Base-by-base conservation (phyloP, 2,888 invertebrate genomes). In the Dasysyrphus tricinctus region DNA sequence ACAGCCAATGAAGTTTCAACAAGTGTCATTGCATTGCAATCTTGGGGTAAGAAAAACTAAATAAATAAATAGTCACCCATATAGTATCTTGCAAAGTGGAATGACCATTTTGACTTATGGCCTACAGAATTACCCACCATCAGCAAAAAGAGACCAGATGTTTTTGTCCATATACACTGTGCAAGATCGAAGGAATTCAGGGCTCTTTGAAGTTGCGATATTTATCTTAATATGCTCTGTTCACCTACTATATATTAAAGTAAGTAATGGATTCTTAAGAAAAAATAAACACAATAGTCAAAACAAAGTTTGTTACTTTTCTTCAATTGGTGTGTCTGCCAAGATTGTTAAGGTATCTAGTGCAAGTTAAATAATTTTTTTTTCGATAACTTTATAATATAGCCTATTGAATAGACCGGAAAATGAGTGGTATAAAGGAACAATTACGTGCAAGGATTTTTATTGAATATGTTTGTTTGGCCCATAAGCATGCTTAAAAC, bases 11-110 rank as follows among this genome's bases (percentile, higher is more conserved):
- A 19, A 47, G 63, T 65, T 11, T 54, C 72, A 63, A 72, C 72
- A 72, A 63, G 44, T 78, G 78, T 78, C 78, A 56, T 78, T 78
- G 34, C 16, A 16, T 37, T 57, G 16, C 57, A 29, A 63, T 44
- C 63, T 32, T 44, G n/a, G n/a, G 5, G 24, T 39, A 14, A 11
- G 2, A 9, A 37, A 57, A 63, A n/a, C n/a, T n/a, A n/a, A 6
- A 44, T 8, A 37, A 51, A 61, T 51, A 51, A 19, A 11, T 34
- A 77, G 49, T 49, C 39, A 59, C 57, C 56, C 65, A 63, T 24
- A 24, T 24, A 24, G 24, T 65, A 5, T 44, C 9, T 47, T 16
- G 56, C 29, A 24, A 73, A 59, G 34, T 65, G 34, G 29, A 47
- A 42, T 57, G 72, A 57, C 44, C 47, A 72, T 72, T 57, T 57